A percentile compares a stretch with the other conserved stretches of the same genome.
phyloP scores from a whole-genome alignment of 2,888 invertebrate genomes.

The Melanophora roralis region DNA sequence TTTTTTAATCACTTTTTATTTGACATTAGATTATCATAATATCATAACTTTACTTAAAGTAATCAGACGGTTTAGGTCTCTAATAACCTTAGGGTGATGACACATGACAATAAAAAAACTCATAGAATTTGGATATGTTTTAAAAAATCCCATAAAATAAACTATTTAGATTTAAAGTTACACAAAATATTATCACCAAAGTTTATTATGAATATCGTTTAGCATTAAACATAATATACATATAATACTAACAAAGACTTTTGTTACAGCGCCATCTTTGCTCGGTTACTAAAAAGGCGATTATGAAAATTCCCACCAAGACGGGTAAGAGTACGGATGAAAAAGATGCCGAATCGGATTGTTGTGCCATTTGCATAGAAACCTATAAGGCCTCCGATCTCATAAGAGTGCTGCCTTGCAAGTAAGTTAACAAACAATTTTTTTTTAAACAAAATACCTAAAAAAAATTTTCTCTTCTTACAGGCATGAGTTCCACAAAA shows the following conservation, averaged over 20 bases:
- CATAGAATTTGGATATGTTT: background rate
- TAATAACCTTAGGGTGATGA: too few relatives aligned
- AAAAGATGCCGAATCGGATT: slow-evolving; percentile 91
- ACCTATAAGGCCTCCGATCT: slow-evolving; percentile 92
- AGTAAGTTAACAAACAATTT: slow-evolving; percentile 80
- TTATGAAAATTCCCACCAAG: slow-evolving; percentile 94
- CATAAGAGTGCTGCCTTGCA: slow-evolving; percentile 92
- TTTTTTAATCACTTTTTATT: too few relatives aligned
- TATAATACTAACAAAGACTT: background rate
- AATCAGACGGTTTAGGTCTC: too few relatives aligned
- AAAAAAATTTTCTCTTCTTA: background rate
- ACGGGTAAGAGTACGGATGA: slow-evolving; percentile 92
- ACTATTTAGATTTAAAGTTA: too few relatives aligned
- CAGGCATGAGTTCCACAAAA: slow-evolving; percentile 96
- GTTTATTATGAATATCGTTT: too few relatives aligned
- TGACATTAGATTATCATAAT: too few relatives aligned
- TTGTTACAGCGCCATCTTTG: slow-evolving; percentile 88
- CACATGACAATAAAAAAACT: background rate
- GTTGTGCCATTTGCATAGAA: slow-evolving; percentile 97
- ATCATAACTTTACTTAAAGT: too few relatives aligned
- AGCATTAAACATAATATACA: background rate
- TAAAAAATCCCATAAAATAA: background rate
- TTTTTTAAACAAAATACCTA: background rate
- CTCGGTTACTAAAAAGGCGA: slow-evolving; percentile 94
- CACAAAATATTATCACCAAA: too few relatives aligned